Percentiles rank a stretch among this genome's conserved stretches.
These are phyloP conservation scores for Drepanosiphum platanoidis DNA, from an alignment of 2,888 invertebrate genomes.

Conservation along the genomic window DNA sequence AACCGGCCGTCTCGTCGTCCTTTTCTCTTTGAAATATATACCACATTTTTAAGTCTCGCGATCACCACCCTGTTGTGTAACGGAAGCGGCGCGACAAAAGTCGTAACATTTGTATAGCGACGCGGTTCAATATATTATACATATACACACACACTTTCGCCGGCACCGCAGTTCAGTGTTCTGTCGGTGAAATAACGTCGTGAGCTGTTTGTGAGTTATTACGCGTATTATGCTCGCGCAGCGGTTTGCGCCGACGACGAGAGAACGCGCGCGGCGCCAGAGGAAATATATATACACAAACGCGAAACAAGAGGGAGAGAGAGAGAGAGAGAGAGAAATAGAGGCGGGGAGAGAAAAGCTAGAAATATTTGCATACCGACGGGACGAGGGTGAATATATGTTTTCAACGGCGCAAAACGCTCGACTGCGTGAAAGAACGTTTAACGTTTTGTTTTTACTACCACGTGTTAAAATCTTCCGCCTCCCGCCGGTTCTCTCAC, in stretches of 20 bases:
- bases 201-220: slow-evolving; percentile 37
- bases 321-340: neutral
- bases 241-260: neutral
- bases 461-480: neutral
- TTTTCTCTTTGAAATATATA: no score
- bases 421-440: slow-evolving; percentile 6
- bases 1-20: no score
- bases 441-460: slow-evolving; percentile 42
- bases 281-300: no score
- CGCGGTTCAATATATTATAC: no score
- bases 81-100: no score
- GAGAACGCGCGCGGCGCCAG: neutral
- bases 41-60: no score
- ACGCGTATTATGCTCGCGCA: neutral
- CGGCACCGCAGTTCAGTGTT: neutral
- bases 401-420: slow-evolving; percentile 21
- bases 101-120: no score
- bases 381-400: neutral
- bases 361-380: slow-evolving; percentile 28
- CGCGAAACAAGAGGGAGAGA: neutral
- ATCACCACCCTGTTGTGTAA: no score
- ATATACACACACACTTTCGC: neutral
- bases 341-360: neutral
- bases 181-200: slow-evolving; percentile 43
- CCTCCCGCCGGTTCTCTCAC: neutral